Base-by-base conservation (phyloP, 2,888 invertebrate species). In the Plebejus melissa region DNA sequence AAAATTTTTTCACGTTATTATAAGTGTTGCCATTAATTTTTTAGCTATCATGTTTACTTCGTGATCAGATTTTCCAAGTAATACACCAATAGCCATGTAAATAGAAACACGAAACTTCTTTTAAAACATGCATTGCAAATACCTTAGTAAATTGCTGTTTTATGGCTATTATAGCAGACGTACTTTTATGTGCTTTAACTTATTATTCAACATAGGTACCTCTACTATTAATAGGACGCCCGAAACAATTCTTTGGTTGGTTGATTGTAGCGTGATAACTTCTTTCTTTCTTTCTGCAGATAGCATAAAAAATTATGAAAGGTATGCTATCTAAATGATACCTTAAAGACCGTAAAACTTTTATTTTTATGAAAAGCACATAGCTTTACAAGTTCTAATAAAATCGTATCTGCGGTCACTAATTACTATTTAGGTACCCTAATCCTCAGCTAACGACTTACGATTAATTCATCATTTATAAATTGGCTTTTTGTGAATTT, bases 401-500 rank as follows among this genome's bases (percentile, higher is more conserved):
- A 54, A 54, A 54, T 3, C 13, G 4, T 54, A 16, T 54, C 54
- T 13, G 13, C 16, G 16, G 16, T 54, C 16, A 54, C 16, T 54
- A 16, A 54, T 54, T 54, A 54, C 4, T 60, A 60, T 9, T 57
- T n/a, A 57, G 2, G 6, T 57, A 22, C 6, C n/a, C 4, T 57
- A 28, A 28, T 28, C 9, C 9, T 28, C 4, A 22, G 9, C 58
- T 22, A 58, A 58, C 6, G 6, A n/a, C 28, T 22, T 11, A 11
- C 28, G 3, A 28, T 28, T 60, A 65, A 65, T 32, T 65, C 65
- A 28, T 13, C 65, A 13, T 13, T 65, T 7, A 65, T 65, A 13
- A 65, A 65, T 65, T 65, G 16, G 32, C 65, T 32, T 32, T 60
- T 36, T 65, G 13, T 50, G 69, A 69, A 50, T 74, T 76, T 75